These are phyloP conservation scores for Eubasilissa regina DNA, from an alignment of 1,140 invertebrate species.

Conservation along the genomic window DNA sequence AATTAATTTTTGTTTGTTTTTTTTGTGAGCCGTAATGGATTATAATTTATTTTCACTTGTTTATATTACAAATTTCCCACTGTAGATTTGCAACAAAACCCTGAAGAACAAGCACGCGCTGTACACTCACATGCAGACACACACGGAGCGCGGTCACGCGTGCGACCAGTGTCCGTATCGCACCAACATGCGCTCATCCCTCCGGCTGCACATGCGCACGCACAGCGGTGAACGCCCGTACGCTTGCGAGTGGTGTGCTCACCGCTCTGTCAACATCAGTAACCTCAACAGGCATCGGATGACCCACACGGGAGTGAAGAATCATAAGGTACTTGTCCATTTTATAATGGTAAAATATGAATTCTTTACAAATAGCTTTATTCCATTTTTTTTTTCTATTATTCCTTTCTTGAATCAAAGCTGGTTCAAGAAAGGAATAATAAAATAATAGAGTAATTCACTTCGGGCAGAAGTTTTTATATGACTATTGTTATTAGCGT, in stretches of 20 bases:
- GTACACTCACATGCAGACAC: conserved; percentile 25
- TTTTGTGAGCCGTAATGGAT: no score
- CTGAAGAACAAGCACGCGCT: conserved; percentile 5
- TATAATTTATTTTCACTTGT: no score
- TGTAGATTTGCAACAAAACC: conserved; percentile 18
- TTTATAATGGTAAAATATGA: background rate
- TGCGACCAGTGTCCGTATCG: conserved; percentile 22
- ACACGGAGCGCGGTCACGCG: background rate
- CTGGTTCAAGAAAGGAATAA: no score
- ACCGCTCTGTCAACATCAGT: conserved; percentile 3
- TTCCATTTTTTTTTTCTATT: no score
- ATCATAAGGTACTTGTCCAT: background rate
- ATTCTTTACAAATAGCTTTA: background rate
- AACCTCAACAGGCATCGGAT: conserved; percentile 6
- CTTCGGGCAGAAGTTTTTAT: no score
- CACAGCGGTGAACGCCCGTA: conserved; percentile 14
- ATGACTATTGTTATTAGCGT: no score
- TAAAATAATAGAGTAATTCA: no score
- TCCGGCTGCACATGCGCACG: conserved; percentile 6
- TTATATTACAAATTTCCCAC: no score
- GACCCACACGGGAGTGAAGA: background rate
- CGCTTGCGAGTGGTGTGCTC: conserved; percentile 13
- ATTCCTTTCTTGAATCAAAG: no score
- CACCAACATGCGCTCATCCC: conserved; percentile 5
- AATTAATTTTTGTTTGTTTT: no score